Conservation (phyloP, 2,113 vertebrate genomes). For the Turdus rufiventris region DNA sequence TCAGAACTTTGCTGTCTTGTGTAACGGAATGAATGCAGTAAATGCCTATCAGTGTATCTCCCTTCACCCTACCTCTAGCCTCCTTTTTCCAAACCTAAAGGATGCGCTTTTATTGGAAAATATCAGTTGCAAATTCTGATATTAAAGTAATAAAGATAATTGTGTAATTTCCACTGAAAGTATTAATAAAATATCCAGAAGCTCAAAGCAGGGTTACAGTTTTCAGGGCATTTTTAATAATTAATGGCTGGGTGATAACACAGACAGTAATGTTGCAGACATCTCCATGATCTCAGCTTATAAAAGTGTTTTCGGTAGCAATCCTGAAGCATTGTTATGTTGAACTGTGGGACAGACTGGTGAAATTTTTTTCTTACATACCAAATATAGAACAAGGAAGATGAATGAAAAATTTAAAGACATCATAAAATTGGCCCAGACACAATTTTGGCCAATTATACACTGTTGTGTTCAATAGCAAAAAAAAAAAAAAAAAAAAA, state of each 20-base stretch:
- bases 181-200: slow-evolving; percentile 12
- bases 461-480: neutral
- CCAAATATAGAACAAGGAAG: neutral
- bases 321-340: neutral
- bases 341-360: neutral
- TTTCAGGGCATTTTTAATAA: slow-evolving; percentile 39
- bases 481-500: neutral
- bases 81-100: neutral
- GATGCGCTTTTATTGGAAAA: neutral
- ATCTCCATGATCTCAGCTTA: neutral
- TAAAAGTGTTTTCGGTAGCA: neutral
- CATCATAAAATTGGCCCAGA: neutral
- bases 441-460: neutral
- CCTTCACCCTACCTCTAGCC: neutral
- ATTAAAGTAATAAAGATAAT: slow-evolving; percentile 34
- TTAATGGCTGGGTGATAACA: neutral
- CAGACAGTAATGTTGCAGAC: neutral
- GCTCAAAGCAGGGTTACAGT: neutral
- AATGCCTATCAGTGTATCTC: neutral
- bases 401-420: neutral
- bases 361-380: neutral
- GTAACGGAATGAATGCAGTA: neutral
- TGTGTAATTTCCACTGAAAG: neutral
- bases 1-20: neutral
- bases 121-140: neutral